Evolutionary conservation across 1,140 invertebrate species (phyloP).

Genomic region (Teleopsis dalmanni): DNA sequence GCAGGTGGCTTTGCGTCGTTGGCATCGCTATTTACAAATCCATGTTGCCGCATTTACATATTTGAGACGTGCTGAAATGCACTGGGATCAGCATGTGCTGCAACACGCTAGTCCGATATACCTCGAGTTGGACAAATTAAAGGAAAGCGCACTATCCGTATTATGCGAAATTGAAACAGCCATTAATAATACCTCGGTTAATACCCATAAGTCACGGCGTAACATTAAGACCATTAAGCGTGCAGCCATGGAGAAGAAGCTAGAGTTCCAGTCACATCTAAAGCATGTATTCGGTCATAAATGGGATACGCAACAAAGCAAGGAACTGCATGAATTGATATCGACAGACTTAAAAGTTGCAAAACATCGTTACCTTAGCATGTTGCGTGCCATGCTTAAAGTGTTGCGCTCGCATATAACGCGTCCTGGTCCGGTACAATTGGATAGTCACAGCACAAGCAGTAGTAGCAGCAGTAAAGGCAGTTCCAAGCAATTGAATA

Average conservation of each 20-base stretch:
- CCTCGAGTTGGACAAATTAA: slow-evolving; percentile 16
- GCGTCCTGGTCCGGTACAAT: background rate
- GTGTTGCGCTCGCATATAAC: background rate
- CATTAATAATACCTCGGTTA: slow-evolving; percentile 22
- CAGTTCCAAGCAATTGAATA: background rate
- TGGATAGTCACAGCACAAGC: background rate
- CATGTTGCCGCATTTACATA: slow-evolving; percentile 32
- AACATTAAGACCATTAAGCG: background rate
- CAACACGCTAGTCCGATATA: slow-evolving; percentile 13
- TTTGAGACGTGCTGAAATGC: slow-evolving; percentile 20
- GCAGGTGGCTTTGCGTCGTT: slow-evolving; percentile 23
- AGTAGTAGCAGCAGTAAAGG: background rate
- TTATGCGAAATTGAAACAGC: slow-evolving; percentile 27
- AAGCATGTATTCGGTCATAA: background rate
- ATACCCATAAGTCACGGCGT: background rate
- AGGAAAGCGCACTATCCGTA: slow-evolving; percentile 13
- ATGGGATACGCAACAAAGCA: background rate
- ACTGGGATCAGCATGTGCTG: slow-evolving; percentile 20
- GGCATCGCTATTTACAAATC: slow-evolving; percentile 28
- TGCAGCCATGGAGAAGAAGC: background rate
- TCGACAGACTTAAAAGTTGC: slow-evolving; percentile 3
- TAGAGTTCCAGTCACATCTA: background rate
- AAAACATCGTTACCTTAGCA: background rate
- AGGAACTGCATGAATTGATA: background rate
- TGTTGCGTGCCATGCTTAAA: background rate